Conservation (phyloP, 2,113 vertebrate species). For the Psilopsiagon aymara region DNA sequence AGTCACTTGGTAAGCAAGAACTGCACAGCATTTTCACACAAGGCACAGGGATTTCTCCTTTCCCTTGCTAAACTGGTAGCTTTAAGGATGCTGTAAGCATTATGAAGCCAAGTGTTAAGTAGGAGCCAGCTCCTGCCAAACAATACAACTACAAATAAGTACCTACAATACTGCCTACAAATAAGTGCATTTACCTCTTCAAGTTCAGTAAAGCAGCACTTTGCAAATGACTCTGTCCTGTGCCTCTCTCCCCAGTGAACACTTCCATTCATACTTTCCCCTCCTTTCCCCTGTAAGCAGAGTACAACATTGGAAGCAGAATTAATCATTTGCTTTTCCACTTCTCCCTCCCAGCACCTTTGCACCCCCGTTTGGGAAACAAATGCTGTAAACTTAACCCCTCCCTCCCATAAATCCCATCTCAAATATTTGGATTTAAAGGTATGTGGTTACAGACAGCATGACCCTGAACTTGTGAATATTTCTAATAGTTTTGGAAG, state of each 20-base stretch:
- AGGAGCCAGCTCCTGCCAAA: not conserved
- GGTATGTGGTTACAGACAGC: not conserved
- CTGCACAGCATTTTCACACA: not conserved
- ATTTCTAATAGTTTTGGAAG: constrained; percentile 31
- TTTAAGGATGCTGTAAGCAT: not conserved
- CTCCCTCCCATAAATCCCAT: not conserved
- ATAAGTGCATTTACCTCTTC: not conserved
- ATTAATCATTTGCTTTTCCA: not conserved
- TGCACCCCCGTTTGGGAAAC: not conserved
- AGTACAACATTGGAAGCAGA: not conserved
- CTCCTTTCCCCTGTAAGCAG: not conserved
- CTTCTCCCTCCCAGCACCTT: not conserved
- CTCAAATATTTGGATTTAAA: constrained; percentile 12
- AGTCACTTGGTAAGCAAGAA: constrained; percentile 17
- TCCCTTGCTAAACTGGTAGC: not conserved
- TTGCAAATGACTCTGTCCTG: not conserved
- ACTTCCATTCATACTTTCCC: not conserved
- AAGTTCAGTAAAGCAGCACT: not conserved
- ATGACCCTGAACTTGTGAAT: not conserved
- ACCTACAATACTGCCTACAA: not conserved
- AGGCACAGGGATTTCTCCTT: not conserved
- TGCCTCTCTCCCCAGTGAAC: not conserved
- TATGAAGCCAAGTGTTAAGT: not conserved
- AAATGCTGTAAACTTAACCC: not conserved
- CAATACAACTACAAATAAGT: not conserved